Conservation (phyloP, 2,113 vertebrate species). For the Felis catus region F.catus_Fca126_mat1.0 CM031420.1:129973501-129974000, state of each 20-base stretch:
- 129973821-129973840: background rate
- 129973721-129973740: background rate
- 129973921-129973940: background rate
- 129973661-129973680: slow-evolving; percentile 5
- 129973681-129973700: background rate
- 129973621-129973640: slow-evolving; percentile 7
- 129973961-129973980: background rate
- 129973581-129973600: background rate
- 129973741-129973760: background rate
- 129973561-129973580: background rate
- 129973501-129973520: background rate
- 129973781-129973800: background rate
- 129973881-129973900: background rate
- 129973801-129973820: background rate
- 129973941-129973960: background rate
- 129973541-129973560: background rate
- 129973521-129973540: background rate
- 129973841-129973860: background rate
- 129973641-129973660: background rate
- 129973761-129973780: background rate
- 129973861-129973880: background rate
- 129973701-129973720: slow-evolving; percentile 31
- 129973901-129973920: background rate
- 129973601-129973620: background rate
- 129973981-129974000: background rate